Base-by-base conservation (phyloP, 2,113 vertebrate species). In the Nothobranchius kuhntae region DNA sequence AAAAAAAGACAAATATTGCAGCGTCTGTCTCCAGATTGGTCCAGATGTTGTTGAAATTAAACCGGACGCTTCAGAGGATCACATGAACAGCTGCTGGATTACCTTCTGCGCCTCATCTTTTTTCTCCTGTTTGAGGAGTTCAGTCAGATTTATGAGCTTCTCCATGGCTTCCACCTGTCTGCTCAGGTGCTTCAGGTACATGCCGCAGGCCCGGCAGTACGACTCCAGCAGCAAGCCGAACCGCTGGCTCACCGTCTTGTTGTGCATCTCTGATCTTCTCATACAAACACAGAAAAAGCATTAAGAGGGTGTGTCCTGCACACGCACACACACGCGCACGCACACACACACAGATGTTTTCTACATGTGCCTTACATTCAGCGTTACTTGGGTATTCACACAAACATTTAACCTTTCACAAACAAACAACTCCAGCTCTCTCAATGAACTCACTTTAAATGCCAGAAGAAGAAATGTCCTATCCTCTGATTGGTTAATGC, bases 401-500 rank as follows among this genome's bases (percentile, higher is more conserved):
- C 45, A 55, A 71, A 7, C 9, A 10, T 47, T 62, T 44, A 62
- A 77, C 54, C 53, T 54, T 77, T 82, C 48, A 38, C 53, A 57
- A 1, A n/a, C 35, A 66, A 65, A 75, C 15, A 67, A 40, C 24
- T 45, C 3, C 53, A 53, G 46, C 65, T 55, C 56, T 7, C 45
- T 44, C 59, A 81, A 80, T 63, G 0, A 52, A 91, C 96, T 95
- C 92, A 98, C 97, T 99, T 99, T 84, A 99, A 94, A 93, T 99
- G 97, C 97, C 97, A 99, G 89, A 99, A 99, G 94, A 99, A 99
- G 93, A 99, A 99, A 77, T 99, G 97, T 89, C 97, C 97, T 90
- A 99, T 99, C 84, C 96, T 96, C 91, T 99, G 97, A 93, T 99
- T 99, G 82, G 96, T 99, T 86, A 99, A 90, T 38, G 97, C 97